A percentile compares a stretch with the other conserved stretches of the same genome.
These are phyloP conservation scores for Ornithoptera priamus DNA, from an alignment of 2,888 invertebrate genomes.

Conservation along the genomic window DNA sequence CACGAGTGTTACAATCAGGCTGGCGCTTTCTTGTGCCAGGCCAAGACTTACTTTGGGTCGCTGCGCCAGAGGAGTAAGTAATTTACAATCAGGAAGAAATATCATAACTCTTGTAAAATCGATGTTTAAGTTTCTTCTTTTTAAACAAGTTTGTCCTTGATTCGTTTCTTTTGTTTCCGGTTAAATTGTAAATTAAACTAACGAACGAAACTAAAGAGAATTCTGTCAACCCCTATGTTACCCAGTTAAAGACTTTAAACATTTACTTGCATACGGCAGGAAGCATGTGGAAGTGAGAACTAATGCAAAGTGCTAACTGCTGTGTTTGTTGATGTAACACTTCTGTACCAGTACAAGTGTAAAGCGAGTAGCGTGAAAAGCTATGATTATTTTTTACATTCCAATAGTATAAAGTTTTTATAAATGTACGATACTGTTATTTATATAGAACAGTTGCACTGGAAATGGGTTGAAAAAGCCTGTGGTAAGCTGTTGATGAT, in stretches of 20 bases:
- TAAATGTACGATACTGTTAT: not conserved
- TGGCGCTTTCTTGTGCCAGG: too few relatives aligned
- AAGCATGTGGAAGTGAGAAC: slow-evolving; percentile 39
- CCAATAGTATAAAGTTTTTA: not conserved
- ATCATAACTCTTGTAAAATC: too few relatives aligned
- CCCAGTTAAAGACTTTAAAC: slow-evolving; percentile 54
- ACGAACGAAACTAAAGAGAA: not conserved
- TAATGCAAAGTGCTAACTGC: slow-evolving; percentile 49
- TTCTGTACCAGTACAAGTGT: slow-evolving; percentile 32
- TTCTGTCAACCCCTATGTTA: slow-evolving; percentile 47
- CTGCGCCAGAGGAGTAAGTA: too few relatives aligned
- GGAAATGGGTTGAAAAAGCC: too few relatives aligned
- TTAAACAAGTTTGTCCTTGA: too few relatives aligned
- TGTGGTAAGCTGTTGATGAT: too few relatives aligned
- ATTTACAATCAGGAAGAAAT: too few relatives aligned
- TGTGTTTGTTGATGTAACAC: slow-evolving; percentile 45
- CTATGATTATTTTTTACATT: not conserved
- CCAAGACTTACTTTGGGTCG: too few relatives aligned
- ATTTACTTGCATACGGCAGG: slow-evolving; percentile 49
- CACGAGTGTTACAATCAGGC: too few relatives aligned
- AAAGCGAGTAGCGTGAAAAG: slow-evolving; percentile 1
- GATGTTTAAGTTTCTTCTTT: too few relatives aligned
- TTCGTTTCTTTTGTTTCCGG: not conserved
- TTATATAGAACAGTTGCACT: too few relatives aligned
- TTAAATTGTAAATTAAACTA: not conserved